Evolutionary conservation across 2,113 vertebrate genomes (phyloP).

Genomic region (Bujurquina vittata): DNA sequence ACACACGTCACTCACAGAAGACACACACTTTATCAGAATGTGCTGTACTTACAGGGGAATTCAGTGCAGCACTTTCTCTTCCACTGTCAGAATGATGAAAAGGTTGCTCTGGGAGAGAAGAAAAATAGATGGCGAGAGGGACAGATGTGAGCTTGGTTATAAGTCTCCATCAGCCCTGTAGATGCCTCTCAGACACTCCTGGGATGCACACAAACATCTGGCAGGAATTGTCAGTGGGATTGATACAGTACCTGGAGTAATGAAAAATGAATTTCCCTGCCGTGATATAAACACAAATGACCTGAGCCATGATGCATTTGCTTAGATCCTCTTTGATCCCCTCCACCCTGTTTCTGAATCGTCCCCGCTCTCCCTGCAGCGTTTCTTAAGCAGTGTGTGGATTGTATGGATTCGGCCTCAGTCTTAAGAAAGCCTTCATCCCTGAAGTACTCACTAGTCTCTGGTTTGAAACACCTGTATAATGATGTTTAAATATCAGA

Average conservation of each 20-base stretch:
- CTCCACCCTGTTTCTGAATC: constrained; percentile 13
- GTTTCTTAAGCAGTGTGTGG: constrained; percentile 12
- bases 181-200: constrained; percentile 70
- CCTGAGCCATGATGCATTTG: constrained; percentile 58
- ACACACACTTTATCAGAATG: constrained; percentile 40
- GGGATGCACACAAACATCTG: constrained; percentile 79
- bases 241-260: constrained; percentile 72
- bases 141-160: constrained; percentile 78
- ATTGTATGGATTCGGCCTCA: not conserved
- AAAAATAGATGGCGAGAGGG: constrained; percentile 51
- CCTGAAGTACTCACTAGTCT: constrained; percentile 13
- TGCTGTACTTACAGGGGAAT: constrained; percentile 55
- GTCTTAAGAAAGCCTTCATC: not conserved
- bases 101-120: constrained; percentile 60
- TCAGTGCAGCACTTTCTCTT: constrained; percentile 63
- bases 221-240: constrained; percentile 74
- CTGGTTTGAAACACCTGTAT: constrained; percentile 45
- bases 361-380: constrained; percentile 10
- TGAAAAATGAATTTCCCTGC: constrained; percentile 78
- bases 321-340: constrained; percentile 63
- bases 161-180: constrained; percentile 63
- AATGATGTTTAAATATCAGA: constrained; percentile 36
- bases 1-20: constrained; percentile 59
- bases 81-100: constrained; percentile 73
- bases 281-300: constrained; percentile 74